These are phyloP conservation scores for Campoplex nolae DNA, from an alignment of 2,888 invertebrate genomes.

Conservation along the genomic window DNA sequence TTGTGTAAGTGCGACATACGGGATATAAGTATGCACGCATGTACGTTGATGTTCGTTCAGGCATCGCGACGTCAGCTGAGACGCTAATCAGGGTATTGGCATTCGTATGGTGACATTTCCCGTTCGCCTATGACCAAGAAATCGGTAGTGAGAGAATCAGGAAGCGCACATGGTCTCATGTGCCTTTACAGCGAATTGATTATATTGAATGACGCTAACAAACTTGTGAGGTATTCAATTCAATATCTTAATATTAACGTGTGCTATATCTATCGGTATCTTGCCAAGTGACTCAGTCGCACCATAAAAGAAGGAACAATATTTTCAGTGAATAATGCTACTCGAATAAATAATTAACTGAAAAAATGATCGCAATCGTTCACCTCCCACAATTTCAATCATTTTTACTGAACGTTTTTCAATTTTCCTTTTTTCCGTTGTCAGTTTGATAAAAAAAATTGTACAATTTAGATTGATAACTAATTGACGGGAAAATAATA, in stretches of 20 bases:
- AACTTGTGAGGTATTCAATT: slow-evolving; percentile 17
- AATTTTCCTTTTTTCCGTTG: neutral
- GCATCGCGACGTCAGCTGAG: slow-evolving; percentile 62
- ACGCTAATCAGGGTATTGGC: slow-evolving; percentile 18
- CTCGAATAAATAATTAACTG: neutral
- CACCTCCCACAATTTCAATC: neutral
- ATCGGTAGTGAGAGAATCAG: slow-evolving; percentile 28
- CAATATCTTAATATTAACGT: neutral
- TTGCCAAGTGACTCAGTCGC: neutral
- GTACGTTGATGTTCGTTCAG: slow-evolving; percentile 74
- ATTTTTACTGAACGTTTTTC: neutral
- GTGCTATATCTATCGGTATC: neutral
- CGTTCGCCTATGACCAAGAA: slow-evolving; percentile 35
- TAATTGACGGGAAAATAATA: slow-evolving; percentile 39
- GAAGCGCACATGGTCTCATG: slow-evolving; percentile 58
- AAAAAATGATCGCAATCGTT: neutral
- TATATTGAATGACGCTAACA: neutral
- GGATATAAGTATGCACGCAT: slow-evolving; percentile 8
- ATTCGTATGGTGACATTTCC: slow-evolving; percentile 30
- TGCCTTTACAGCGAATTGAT: neutral
- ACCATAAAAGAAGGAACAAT: neutral
- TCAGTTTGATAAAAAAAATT: slow-evolving; percentile 13
- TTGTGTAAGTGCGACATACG: neutral
- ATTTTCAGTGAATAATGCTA: neutral
- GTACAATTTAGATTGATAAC: neutral